Evolutionary conservation across 2,113 vertebrate genomes (phyloP).

Genomic region (Tupaia tana): DNA sequence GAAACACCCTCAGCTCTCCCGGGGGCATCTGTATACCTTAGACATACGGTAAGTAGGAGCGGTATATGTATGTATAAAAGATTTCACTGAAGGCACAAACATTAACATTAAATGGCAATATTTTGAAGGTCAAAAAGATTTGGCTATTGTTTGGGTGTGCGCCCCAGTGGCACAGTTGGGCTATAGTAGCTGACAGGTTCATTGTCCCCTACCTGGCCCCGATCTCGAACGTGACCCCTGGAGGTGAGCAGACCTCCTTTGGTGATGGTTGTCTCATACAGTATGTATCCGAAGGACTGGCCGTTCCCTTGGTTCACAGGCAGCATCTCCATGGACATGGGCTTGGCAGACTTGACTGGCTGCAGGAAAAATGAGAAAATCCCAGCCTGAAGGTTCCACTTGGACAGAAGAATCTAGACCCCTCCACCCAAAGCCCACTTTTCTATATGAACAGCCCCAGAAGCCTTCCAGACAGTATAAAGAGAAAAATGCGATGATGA

Average conservation of each 20-base stretch:
- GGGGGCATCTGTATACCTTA: neutral
- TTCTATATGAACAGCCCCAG: neutral
- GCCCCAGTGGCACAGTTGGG: neutral
- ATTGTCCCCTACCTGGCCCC: conserved; percentile 88
- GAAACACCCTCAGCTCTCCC: neutral
- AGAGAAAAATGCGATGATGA: neutral
- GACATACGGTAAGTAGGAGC: neutral
- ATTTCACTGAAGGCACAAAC: neutral
- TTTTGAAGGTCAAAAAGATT: neutral
- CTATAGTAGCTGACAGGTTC: neutral
- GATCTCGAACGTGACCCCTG: conserved; percentile 88
- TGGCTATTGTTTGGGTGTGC: neutral
- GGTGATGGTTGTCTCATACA: conserved; percentile 91
- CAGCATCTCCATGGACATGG: conserved; percentile 94
- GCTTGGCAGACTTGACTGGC: conserved; percentile 88
- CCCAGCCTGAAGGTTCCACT: neutral
- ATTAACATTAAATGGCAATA: neutral
- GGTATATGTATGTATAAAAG: neutral
- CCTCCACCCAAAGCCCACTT: neutral
- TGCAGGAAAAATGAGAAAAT: conserved; percentile 65
- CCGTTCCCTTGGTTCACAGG: conserved; percentile 89
- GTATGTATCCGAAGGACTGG: conserved; percentile 92
- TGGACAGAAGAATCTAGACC: neutral
- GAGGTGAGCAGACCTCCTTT: conserved; percentile 89
- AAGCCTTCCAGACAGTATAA: neutral